These are phyloP conservation scores for Mungos mungo DNA, from an alignment of 2,113 vertebrate species.

Conservation along the genomic window DNA sequence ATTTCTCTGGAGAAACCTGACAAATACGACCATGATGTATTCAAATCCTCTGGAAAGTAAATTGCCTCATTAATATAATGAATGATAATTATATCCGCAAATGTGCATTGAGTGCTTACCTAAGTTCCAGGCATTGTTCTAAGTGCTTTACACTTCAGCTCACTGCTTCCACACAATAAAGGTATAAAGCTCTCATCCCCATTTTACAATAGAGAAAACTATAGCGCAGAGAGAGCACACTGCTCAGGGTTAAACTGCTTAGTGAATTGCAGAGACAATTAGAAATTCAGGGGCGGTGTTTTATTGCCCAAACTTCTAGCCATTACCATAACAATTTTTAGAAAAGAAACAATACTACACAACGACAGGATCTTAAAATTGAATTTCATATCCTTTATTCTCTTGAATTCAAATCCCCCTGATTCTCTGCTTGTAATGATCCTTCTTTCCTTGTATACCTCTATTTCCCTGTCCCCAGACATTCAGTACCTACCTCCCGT, in stretches of 20 bases:
- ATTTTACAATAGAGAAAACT: neutral
- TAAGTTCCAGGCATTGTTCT: neutral
- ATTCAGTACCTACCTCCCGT: neutral
- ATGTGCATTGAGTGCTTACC: neutral
- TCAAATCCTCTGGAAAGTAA: neutral
- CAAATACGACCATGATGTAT: neutral
- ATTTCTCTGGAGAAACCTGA: neutral
- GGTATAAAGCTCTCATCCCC: neutral
- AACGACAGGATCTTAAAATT: neutral
- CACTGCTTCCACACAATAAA: neutral
- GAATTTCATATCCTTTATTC: neutral
- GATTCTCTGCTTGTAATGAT: neutral
- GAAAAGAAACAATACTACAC: neutral
- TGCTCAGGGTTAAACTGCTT: neutral
- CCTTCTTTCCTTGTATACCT: neutral
- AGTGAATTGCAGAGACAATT: neutral
- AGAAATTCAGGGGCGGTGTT: neutral
- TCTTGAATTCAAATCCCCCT: neutral
- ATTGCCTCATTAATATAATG: neutral
- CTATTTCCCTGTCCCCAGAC: neutral
- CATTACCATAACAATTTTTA: neutral
- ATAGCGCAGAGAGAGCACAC: rapidly evolving
- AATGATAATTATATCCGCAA: neutral
- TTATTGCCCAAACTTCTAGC: neutral
- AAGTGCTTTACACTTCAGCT: neutral